Evolutionary conservation across 2,888 invertebrate genomes (phyloP).

Genomic region (Tetranychus truncatus): DNA sequence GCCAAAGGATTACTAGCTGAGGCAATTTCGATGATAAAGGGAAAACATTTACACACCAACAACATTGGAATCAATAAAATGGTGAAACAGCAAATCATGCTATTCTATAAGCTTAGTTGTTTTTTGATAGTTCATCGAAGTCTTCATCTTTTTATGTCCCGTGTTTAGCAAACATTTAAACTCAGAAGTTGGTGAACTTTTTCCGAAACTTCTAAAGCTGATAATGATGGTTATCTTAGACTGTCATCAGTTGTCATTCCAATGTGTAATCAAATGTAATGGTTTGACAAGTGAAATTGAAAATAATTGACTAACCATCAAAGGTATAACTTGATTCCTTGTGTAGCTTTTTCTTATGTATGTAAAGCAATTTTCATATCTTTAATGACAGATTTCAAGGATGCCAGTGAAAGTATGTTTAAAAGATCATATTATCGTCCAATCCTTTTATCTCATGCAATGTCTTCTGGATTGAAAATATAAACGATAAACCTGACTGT

Average conservation of each 20-base stretch:
- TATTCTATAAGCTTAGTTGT: conserved; percentile 73
- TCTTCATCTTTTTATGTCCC: conserved; percentile 75
- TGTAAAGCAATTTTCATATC: conserved; percentile 53
- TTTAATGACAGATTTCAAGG: conserved; percentile 69
- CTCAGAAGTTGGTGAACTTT: conserved; percentile 89
- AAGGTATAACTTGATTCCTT: conserved; percentile 72
- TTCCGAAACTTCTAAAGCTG: conserved; percentile 70
- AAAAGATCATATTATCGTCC: conserved; percentile 43
- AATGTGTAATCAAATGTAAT: conserved; percentile 41
- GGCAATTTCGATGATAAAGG: conserved; percentile 61
- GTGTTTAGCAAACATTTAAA: conserved; percentile 68
- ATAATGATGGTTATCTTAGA: conserved; percentile 81
- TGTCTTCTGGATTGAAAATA: conserved; percentile 78
- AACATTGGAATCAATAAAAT: conserved; percentile 70
- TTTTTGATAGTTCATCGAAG: conserved; percentile 66
- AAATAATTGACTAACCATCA: conserved; percentile 88
- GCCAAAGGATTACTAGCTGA: conserved; percentile 70
- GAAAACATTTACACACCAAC: conserved; percentile 70
- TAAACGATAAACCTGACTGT: conserved; percentile 57
- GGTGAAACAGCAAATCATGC: conserved; percentile 84
- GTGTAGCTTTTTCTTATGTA: conserved; percentile 60
- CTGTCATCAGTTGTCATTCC: conserved; percentile 74
- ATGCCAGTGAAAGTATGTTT: conserved; percentile 58
- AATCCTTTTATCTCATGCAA: conserved; percentile 55
- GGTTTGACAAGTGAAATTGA: conserved; percentile 53